Evolutionary conservation across 2,888 invertebrate genomes (phyloP), one percentile per base, ranked within the genome.

Genomic region (Lepidonotus clava): DNA sequence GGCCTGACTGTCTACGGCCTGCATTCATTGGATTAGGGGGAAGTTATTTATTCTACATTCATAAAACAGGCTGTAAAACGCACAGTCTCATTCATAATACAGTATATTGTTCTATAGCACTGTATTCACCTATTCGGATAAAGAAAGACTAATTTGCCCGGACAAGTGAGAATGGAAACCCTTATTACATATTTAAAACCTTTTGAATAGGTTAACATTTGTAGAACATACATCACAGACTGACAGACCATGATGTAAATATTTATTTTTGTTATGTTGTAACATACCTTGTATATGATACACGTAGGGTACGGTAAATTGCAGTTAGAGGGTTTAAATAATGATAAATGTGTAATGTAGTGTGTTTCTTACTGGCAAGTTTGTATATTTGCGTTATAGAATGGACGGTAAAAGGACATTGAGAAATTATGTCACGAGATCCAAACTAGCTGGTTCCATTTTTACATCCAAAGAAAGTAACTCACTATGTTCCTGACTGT

Each of bases 251-350:
- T 36, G 76, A 21, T 76, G 76, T 76, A 76, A 76, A 46, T 41
- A 80, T 80, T 46, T 80, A 80, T 80, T 46, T 41, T 80, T 80
- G 41, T 80, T 80, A 46, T 46, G 24, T n/a, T 80, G 80, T 80
- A 80, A 41, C 18, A 80, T 80, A 80, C 46, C n/a, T n/a, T 46
- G 80, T 46, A 80, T 80, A 80, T 80, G 46, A 24, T 24, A 80
- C 28, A 46, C 46, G 40, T 46, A 41, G 41, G 32, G 24, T 46
- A 46, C 46, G 34, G 28, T 80, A 80, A 40, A 40, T 46, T 28
- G 18, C 51, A 46, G 46, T 28, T 80, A 80, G 80, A 80, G 80
- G 80, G 80, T 80, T 80, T 80, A 80, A 41, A 51, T 80, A 80
- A 80, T 77, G 40, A 46, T 80, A 14, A n/a, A n/a, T 76, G 46